Conservation (phyloP, 2,113 vertebrate species). For the Leucosticte australis region DNA sequence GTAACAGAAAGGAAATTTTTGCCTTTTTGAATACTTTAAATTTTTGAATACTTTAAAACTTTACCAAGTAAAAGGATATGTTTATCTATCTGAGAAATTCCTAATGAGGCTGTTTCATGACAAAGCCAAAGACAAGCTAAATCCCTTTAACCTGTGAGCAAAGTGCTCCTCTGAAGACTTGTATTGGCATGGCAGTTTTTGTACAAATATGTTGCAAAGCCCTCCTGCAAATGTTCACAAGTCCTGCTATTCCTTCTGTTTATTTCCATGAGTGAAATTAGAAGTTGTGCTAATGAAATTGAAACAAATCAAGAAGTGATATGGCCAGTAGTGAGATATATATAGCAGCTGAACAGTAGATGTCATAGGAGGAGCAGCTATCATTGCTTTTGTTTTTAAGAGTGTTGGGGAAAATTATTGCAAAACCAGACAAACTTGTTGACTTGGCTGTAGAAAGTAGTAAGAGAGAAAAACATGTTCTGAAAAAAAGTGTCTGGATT, state of each 20-base stretch:
- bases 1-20: not conserved
- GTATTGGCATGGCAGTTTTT: not conserved
- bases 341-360: not conserved
- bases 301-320: not conserved
- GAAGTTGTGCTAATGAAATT: not conserved
- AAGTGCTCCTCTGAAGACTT: not conserved
- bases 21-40: not conserved
- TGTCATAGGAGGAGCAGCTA: not conserved
- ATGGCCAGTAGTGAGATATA: not conserved
- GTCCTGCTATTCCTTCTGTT: not conserved
- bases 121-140: not conserved
- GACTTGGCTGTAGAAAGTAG: not conserved
- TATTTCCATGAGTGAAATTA: not conserved
- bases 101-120: not conserved
- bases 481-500: not conserved
- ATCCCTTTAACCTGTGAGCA: not conserved
- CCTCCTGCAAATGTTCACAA: not conserved
- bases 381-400: not conserved
- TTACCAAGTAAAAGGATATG: not conserved
- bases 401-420: not conserved
- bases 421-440: not conserved
- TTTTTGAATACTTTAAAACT: not conserved
- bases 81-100: not conserved
- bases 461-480: not conserved
- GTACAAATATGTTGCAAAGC: not conserved